Conservation (phyloP, 2,888 invertebrate genomes). For the Homarus gammarus region DNA sequence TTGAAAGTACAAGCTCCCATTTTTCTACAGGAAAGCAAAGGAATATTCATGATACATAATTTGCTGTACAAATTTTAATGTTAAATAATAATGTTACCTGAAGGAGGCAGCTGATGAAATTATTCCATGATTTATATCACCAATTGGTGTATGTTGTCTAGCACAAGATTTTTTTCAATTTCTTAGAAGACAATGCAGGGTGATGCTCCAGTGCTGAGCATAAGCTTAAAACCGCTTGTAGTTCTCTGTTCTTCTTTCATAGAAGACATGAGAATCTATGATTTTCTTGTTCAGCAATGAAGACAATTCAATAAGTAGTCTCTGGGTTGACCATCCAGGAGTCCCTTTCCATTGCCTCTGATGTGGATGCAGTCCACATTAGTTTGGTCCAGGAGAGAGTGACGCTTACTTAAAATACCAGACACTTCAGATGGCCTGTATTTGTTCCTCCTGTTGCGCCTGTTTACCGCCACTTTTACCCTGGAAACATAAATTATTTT, state of each 20-base stretch:
- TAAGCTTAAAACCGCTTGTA: neutral
- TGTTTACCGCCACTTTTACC: neutral
- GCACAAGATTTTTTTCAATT: too few relatives aligned
- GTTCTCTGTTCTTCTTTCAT: neutral
- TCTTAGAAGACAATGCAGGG: neutral
- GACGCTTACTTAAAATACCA: conserved; percentile 42
- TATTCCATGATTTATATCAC: too few relatives aligned
- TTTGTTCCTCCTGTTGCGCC: neutral
- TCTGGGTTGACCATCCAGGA: conserved; percentile 38
- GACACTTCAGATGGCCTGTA: conserved; percentile 29
- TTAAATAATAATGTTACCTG: too few relatives aligned
- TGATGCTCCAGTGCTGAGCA: neutral
- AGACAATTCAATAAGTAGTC: conserved; percentile 47
- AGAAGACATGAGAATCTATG: neutral
- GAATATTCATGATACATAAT: too few relatives aligned
- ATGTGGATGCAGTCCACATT: conserved; percentile 58
- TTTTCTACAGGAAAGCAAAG: too few relatives aligned
- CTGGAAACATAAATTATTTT: neutral
- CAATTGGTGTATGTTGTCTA: too few relatives aligned
- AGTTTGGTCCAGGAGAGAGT: conserved; percentile 49
- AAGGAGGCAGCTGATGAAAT: too few relatives aligned
- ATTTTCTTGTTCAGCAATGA: conserved; percentile 9
- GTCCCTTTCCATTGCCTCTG: conserved; percentile 37
- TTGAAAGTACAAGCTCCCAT: too few relatives aligned
- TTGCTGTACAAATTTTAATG: too few relatives aligned